Evolutionary conservation across 2,888 invertebrate genomes (phyloP).

Genomic region (Drosophila mulleri): DNA sequence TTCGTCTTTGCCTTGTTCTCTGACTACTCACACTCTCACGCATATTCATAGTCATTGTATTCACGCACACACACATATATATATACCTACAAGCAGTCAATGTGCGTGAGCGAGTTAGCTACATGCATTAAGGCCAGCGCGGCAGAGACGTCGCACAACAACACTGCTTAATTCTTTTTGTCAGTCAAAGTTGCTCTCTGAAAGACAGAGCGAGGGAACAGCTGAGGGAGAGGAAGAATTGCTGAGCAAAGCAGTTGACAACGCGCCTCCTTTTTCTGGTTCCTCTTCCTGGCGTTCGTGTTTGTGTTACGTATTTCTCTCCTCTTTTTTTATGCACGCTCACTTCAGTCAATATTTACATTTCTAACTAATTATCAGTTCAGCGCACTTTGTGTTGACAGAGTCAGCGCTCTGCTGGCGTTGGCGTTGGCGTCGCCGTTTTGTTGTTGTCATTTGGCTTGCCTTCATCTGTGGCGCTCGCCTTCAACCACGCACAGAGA

Average conservation of each 20-base stretch:
- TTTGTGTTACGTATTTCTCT: conserved; percentile 33
- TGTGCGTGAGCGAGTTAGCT: conserved; percentile 14
- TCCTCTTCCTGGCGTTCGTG: conserved; percentile 15
- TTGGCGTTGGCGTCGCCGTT: conserved; percentile 17
- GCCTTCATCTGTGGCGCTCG: conserved; percentile 25
- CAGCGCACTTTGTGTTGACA: conserved; percentile 73
- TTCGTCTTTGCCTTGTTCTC: conserved; percentile 33
- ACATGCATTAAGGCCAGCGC: conserved; percentile 20
- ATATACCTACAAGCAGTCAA: conserved; percentile 7
- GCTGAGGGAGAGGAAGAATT: neutral
- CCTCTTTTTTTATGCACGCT: conserved; percentile 51
- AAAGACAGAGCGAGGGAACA: neutral
- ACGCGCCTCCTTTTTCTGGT: conserved; percentile 28
- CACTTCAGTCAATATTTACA: conserved; percentile 76
- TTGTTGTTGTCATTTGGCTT: conserved; percentile 21
- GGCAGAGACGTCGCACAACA: neutral
- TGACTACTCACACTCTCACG: conserved; percentile 9
- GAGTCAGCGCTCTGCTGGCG: conserved; percentile 59
- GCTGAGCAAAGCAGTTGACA: conserved; percentile 15
- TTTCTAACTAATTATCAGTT: conserved; percentile 79
- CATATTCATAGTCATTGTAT: conserved; percentile 8
- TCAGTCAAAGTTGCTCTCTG: conserved; percentile 1
- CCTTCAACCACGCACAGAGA: conserved; percentile 30
- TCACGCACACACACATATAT: neutral
- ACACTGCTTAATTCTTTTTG: conserved; percentile 4